These are phyloP conservation scores for Helleia helle DNA, from an alignment of 2,888 invertebrate genomes.

Conservation along the genomic window DNA sequence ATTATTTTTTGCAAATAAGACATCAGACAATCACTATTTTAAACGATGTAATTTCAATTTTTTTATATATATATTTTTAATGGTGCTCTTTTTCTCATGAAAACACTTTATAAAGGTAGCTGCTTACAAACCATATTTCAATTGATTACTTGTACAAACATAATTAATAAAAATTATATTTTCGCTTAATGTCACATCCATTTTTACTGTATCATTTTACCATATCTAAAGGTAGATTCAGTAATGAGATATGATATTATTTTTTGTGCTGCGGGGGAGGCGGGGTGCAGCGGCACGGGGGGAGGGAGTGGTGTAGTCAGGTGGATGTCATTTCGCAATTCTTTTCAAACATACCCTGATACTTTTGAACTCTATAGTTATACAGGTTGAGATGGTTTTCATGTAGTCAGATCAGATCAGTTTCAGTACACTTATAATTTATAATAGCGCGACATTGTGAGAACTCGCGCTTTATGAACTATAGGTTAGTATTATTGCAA, in stretches of 20 bases:
- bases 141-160: too few species aligned
- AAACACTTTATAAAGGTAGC: too few species aligned
- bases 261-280: slow-evolving; percentile 31
- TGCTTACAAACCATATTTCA: too few species aligned
- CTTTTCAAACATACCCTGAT: not conserved
- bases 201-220: slow-evolving; percentile 16
- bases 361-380: not conserved
- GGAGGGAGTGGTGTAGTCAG: slow-evolving; percentile 32
- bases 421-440: slow-evolving; percentile 27
- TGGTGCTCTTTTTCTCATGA: too few species aligned
- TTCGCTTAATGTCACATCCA: slow-evolving; percentile 32
- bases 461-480: slow-evolving; percentile 23
- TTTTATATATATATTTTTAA: too few species aligned
- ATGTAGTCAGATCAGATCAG: not conserved
- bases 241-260: slow-evolving; percentile 62
- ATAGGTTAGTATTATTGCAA: slow-evolving; percentile 1
- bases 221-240: slow-evolving; percentile 51
- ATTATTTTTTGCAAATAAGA: not conserved
- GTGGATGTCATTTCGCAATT: slow-evolving; percentile 26
- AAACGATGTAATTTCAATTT: too few species aligned
- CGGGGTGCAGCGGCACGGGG: slow-evolving; percentile 22
- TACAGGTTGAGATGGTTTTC: not conserved
- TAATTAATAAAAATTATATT: not conserved
- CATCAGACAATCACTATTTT: too few species aligned
- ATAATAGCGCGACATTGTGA: slow-evolving; percentile 34